These are phyloP conservation scores for Hemaris fuciformis DNA, from an alignment of 2,888 invertebrate genomes.

Conservation along the genomic window DNA sequence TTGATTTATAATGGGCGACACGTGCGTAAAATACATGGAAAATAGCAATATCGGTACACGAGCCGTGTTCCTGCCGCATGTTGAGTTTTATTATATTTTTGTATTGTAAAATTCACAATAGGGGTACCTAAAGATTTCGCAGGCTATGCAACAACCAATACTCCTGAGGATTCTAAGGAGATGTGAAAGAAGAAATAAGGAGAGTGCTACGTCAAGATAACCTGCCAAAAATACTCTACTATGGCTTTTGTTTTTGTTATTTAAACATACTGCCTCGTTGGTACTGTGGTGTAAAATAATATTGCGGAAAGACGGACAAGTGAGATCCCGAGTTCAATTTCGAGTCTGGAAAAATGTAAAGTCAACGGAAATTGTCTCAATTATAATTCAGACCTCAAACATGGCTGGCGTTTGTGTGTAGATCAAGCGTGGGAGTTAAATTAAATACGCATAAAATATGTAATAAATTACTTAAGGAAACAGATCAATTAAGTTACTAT, in stretches of 20 bases:
- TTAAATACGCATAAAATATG: not conserved
- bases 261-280: no score
- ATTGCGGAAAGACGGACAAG: no score
- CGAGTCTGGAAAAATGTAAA: no score
- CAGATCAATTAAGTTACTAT: not conserved
- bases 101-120: slow-evolving; percentile 23
- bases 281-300: no score
- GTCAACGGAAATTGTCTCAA: no score
- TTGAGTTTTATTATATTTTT: slow-evolving; percentile 42
- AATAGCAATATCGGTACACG: slow-evolving; percentile 41
- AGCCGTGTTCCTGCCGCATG: slow-evolving; percentile 25
- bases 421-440: no score
- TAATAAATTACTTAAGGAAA: not conserved
- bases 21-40: slow-evolving; percentile 54
- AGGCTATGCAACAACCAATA: no score
- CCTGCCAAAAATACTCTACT: no score
- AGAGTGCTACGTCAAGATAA: not conserved
- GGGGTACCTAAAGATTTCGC: not conserved
- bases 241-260: no score
- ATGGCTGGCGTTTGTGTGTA: no score
- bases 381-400: no score
- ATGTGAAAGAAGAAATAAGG: not conserved
- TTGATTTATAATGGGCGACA: slow-evolving; percentile 55
- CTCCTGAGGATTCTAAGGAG: not conserved
- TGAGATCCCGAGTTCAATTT: no score